Percentiles rank a stretch among this genome's conserved stretches.
These are phyloP conservation scores for Vimba vimba DNA, from an alignment of 2,113 vertebrate species.

Conservation along the genomic window DNA sequence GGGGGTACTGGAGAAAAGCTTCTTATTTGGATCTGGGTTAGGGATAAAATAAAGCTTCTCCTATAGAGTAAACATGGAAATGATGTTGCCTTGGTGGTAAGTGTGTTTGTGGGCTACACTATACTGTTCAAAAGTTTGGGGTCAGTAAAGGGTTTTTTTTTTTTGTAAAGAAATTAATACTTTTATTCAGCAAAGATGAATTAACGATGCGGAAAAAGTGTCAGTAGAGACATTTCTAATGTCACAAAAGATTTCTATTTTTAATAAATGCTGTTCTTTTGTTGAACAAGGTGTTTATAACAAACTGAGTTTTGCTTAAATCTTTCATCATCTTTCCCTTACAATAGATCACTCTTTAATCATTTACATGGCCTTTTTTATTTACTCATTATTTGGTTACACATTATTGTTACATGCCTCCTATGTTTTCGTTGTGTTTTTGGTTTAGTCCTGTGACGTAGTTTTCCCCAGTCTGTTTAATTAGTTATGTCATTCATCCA, in stretches of 20 bases:
- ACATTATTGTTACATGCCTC: too few relatives aligned
- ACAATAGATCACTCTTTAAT: not conserved
- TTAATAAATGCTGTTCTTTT: not conserved
- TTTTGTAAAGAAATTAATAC: not conserved
- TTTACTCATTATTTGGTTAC: too few relatives aligned
- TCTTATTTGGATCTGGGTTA: not conserved
- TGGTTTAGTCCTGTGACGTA: too few relatives aligned
- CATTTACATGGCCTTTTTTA: not conserved
- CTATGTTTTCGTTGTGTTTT: too few relatives aligned
- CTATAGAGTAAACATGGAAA: not conserved
- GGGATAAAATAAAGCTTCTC: not conserved
- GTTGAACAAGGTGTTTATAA: not conserved
- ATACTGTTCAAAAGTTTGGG: not conserved
- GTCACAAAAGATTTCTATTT: not conserved
- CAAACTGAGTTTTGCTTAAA: not conserved
- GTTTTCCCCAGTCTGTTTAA: too few relatives aligned
- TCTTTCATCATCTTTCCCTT: not conserved
- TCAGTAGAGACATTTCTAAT: not conserved
- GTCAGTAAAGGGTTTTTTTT: not conserved
- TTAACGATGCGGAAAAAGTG: not conserved
- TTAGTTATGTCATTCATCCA: too few relatives aligned
- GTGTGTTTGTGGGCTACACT: not conserved
- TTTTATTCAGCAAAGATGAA: not conserved
- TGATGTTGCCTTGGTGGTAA: not conserved
- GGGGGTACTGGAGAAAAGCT: not conserved